Evolutionary conservation across 1,140 invertebrate species (phyloP).

Genomic region (Gryllus bimaculatus): DNA sequence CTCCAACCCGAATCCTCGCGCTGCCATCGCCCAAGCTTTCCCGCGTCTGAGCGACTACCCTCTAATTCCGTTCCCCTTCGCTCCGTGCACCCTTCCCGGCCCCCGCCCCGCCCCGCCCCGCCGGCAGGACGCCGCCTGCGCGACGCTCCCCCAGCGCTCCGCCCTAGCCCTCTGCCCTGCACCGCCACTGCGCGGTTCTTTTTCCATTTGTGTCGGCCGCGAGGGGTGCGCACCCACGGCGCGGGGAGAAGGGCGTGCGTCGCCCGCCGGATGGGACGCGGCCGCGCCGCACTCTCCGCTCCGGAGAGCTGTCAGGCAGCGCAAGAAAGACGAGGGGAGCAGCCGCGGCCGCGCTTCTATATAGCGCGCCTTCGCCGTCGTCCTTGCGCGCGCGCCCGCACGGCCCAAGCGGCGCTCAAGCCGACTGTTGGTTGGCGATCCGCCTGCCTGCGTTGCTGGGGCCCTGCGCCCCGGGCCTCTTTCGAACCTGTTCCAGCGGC

Average conservation of each 20-base stretch:
- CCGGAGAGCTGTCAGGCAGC: too few species aligned
- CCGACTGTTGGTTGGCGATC: not conserved
- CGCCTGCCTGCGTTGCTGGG: not conserved
- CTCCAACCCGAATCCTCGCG: not conserved
- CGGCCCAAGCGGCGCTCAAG: too few species aligned
- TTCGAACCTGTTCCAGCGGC: slow-evolving; percentile 15
- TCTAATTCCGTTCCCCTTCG: slow-evolving; percentile 12
- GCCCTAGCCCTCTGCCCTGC: not conserved
- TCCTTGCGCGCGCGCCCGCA: not conserved
- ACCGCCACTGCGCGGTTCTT: not conserved
- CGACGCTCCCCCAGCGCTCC: not conserved
- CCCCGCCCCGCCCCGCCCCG: not conserved
- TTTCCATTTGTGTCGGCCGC: slow-evolving; percentile 15
- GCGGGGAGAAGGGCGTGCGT: not conserved
- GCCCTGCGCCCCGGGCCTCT: slow-evolving; percentile 7
- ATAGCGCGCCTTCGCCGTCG: not conserved
- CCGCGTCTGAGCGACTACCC: not conserved
- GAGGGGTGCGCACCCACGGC: not conserved
- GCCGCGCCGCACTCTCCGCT: not conserved
- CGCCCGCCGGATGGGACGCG: not conserved
- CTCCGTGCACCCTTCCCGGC: slow-evolving; percentile 2
- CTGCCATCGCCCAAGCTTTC: not conserved
- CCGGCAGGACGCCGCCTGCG: too few species aligned
- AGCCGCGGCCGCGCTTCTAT: not conserved
- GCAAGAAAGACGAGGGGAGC: not conserved